These are phyloP conservation scores for Temnothorax nylanderi DNA, from an alignment of 1,140 invertebrate genomes.

Conservation along the genomic window DNA sequence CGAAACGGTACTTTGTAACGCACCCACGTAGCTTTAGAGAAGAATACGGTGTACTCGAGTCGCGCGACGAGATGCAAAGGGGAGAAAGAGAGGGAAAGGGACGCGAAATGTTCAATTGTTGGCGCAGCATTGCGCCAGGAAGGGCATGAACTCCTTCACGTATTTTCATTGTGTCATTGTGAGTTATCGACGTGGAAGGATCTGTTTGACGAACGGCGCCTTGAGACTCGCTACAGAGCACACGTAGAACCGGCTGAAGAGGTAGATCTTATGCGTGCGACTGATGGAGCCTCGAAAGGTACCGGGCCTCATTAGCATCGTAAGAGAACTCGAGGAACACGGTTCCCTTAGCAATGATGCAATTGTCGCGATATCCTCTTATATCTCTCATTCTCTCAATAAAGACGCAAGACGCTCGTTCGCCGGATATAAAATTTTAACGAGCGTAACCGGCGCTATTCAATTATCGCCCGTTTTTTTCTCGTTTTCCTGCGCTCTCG, in stretches of 20 bases:
- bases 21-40: not conserved
- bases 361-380: not conserved
- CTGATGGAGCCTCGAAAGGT: not conserved
- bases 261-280: not conserved
- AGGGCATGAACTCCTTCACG: not conserved
- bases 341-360: not conserved
- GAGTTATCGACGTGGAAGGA: not conserved
- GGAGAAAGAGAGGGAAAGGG: not conserved
- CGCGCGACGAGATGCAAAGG: not conserved
- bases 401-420: not conserved
- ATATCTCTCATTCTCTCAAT: not conserved
- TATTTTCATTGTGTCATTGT: not conserved
- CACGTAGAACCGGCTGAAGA: not conserved
- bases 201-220: not conserved
- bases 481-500: not conserved
- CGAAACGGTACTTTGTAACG: not conserved
- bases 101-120: not conserved
- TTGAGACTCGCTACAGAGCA: not conserved
- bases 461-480: not conserved
- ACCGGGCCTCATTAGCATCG: constrained; percentile 46
- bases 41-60: not conserved
- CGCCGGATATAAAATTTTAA: not conserved
- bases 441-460: not conserved
- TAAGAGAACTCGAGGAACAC: not conserved
- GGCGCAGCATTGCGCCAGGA: not conserved